Percentiles rank a stretch among this genome's conserved stretches.
Conservation (phyloP, 1,140 invertebrate genomes). For the Papilio helenus region DNA sequence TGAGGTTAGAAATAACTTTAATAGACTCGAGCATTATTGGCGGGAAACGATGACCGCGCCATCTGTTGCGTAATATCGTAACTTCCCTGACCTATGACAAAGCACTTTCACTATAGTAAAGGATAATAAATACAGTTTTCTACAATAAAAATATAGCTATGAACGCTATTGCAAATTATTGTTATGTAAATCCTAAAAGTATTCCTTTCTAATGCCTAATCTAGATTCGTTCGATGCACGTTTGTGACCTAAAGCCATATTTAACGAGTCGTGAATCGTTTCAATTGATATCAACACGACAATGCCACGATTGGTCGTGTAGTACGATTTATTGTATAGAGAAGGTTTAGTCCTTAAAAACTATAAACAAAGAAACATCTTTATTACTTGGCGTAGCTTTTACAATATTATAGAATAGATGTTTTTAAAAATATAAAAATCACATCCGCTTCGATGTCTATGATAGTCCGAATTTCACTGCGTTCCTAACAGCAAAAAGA, state of each 20-base stretch:
- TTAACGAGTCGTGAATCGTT: slow-evolving; percentile 11
- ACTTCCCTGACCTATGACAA: slow-evolving; percentile 25
- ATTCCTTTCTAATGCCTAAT: background rate
- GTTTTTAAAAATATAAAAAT: background rate
- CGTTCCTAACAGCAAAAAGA: slow-evolving; percentile 27
- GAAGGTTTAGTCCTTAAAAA: background rate
- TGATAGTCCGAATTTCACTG: background rate
- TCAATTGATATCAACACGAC: background rate
- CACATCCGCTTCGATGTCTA: background rate
- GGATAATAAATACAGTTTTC: background rate
- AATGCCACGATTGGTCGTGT: background rate
- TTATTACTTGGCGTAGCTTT: background rate
- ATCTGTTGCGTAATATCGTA: slow-evolving; percentile 5
- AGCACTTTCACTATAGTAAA: background rate
- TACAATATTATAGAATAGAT: background rate
- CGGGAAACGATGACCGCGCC: background rate
- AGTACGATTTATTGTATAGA: background rate
- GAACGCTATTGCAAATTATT: background rate
- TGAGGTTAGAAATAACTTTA: background rate
- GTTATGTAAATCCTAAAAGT: background rate
- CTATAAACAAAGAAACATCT: too few relatives aligned
- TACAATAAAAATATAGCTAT: background rate
- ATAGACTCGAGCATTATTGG: background rate
- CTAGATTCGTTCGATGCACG: background rate
- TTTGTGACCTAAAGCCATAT: background rate